Conservation (phyloP, 2,113 vertebrate species). For the Chitala chitala region DNA sequence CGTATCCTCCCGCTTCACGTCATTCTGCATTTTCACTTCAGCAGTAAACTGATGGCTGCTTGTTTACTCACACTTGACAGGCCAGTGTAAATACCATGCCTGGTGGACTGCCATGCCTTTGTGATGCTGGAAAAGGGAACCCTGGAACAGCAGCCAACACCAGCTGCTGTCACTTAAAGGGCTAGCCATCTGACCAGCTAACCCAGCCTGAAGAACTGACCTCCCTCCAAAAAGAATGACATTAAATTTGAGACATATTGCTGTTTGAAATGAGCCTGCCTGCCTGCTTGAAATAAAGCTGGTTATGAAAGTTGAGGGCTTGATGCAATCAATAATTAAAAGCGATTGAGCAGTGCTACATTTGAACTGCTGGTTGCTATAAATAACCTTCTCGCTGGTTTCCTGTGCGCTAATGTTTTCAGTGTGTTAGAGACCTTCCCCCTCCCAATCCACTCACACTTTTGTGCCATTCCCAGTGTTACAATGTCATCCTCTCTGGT, state of each 20-base stretch:
- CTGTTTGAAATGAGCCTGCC: neutral
- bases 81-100: neutral
- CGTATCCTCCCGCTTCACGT: too few relatives aligned
- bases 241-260: neutral
- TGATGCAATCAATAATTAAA: conserved; percentile 23
- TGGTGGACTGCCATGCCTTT: neutral
- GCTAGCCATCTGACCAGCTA: neutral
- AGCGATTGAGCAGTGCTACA: conserved; percentile 10
- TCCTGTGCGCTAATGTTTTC: neutral
- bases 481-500: neutral
- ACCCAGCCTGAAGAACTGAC: neutral
- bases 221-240: too few relatives aligned
- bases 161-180: too few relatives aligned
- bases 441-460: neutral
- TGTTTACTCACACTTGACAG: neutral
- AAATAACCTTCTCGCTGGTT: conserved; percentile 17
- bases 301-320: neutral
- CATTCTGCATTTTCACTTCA: neutral
- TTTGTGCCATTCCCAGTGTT: neutral
- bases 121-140: neutral
- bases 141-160: too few relatives aligned
- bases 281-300: neutral
- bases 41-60: neutral
- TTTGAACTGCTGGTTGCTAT: neutral
- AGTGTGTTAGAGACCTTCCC: neutral